These are phyloP conservation scores for Argyrosomus regius DNA, from an alignment of 2,797 vertebrate genomes.

Conservation along the genomic window DNA sequence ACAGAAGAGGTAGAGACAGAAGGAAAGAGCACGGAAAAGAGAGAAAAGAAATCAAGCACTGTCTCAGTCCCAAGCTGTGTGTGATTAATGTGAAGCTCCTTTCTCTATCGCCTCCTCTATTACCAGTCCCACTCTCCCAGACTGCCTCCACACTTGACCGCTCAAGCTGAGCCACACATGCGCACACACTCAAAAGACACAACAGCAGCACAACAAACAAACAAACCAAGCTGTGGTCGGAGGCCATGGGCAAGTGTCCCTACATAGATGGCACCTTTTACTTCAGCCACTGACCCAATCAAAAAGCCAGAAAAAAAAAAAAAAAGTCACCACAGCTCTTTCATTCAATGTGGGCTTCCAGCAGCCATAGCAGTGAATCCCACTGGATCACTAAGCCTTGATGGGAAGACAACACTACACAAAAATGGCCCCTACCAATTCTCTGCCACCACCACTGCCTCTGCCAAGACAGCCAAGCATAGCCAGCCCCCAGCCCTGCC, in stretches of 20 bases:
- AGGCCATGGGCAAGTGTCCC: conserved; percentile 50
- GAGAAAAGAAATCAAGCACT: conserved; percentile 45
- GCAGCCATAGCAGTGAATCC: conserved; percentile 18
- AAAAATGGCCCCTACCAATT: conserved; percentile 37
- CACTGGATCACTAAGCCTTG: conserved; percentile 37
- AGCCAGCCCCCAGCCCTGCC: conserved; percentile 42
- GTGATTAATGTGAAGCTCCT: conserved; percentile 86
- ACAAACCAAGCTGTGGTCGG: conserved; percentile 60
- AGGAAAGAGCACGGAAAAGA: conserved; percentile 47
- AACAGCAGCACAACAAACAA: conserved; percentile 62
- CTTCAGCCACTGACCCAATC: conserved; percentile 57
- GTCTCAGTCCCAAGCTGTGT: conserved; percentile 71
- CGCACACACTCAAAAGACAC: conserved; percentile 35
- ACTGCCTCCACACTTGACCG: conserved; percentile 81
- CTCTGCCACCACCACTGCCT: conserved; percentile 11
- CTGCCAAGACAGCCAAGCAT: conserved; percentile 36
- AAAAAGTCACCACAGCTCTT: conserved; percentile 17
- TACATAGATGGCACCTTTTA: conserved; percentile 45
- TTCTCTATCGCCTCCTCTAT: conserved; percentile 83
- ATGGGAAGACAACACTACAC: conserved; percentile 36
- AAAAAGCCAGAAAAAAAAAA: conserved; percentile 26
- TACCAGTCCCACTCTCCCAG: conserved; percentile 78
- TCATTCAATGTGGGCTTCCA: conserved; percentile 11
- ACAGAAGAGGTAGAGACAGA: conserved; percentile 42
- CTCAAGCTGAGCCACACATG: conserved; percentile 74